A percentile compares a stretch with the other conserved stretches of the same genome.
These are phyloP conservation scores for Melanotus villosus DNA, from an alignment of 2,888 invertebrate species.

Conservation along the genomic window DNA sequence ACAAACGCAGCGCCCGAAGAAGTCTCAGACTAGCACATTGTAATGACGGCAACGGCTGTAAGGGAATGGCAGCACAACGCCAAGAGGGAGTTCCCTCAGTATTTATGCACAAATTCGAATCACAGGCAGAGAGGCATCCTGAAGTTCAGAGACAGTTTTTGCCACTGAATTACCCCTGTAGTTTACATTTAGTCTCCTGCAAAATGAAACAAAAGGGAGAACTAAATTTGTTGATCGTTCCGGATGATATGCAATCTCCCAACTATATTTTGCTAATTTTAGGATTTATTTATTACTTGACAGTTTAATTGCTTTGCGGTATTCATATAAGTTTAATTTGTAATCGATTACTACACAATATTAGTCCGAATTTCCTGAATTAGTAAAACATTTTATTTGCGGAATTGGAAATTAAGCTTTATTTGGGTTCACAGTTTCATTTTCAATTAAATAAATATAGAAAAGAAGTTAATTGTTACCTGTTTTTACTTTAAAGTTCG, in stretches of 20 bases:
- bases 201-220: constrained; percentile 42
- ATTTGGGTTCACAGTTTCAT: no score
- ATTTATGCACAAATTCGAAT: constrained; percentile 47
- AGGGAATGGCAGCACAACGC: constrained; percentile 37
- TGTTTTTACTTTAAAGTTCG: no score
- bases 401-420: no score
- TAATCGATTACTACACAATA: no score
- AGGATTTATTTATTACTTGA: constrained; percentile 9
- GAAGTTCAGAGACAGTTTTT: constrained; percentile 42
- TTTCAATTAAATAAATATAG: no score
- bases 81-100: constrained; percentile 39
- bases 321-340: constrained; percentile 2
- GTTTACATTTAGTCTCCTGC: constrained; percentile 40
- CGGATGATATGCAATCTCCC: constrained; percentile 6
- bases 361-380: no score
- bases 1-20: constrained; percentile 31
- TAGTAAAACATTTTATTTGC: no score
- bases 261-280: constrained; percentile 18
- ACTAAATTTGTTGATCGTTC: constrained; percentile 29
- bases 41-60: constrained; percentile 43
- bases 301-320: constrained; percentile 3
- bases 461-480: no score
- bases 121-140: constrained; percentile 39
- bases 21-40: constrained; percentile 40
- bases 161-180: constrained; percentile 40